Conservation (phyloP, 1,140 invertebrate species). For the Meloidogyne floridensis region DNA sequence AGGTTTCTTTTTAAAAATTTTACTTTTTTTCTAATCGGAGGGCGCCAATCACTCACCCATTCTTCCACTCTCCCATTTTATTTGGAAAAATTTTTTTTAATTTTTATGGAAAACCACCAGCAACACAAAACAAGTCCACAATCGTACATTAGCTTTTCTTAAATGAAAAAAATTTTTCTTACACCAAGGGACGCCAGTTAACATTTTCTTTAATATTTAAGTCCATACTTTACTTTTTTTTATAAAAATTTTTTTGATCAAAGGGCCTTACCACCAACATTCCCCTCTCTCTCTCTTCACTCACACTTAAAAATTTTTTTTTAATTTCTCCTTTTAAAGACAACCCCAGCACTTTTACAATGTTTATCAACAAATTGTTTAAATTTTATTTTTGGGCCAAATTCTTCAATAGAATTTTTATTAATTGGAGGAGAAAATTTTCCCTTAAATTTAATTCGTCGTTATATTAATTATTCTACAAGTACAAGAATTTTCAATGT, state of each 20-base stretch:
- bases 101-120: no score
- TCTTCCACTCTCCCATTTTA: no score
- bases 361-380: constrained; percentile 18
- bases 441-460: constrained; percentile 28
- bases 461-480: not conserved
- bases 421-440: constrained; percentile 33
- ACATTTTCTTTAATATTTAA: no score
- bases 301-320: not conserved
- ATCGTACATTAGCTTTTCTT: no score
- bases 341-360: constrained; percentile 30
- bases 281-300: not conserved
- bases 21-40: no score
- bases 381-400: constrained; percentile 19
- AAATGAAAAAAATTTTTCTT: no score
- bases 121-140: no score
- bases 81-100: no score
- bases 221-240: no score
- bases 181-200: no score
- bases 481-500: constrained; percentile 24
- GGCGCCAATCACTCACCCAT: no score
- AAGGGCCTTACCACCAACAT: not conserved
- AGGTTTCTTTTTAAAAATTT: constrained; percentile 4
- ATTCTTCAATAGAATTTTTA: constrained; percentile 19
- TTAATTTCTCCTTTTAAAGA: constrained; percentile 10
- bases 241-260: no score